A percentile compares a stretch with the other conserved stretches of the same genome.
These are phyloP conservation scores for Acromyrmex heyeri DNA, from an alignment of 1,140 invertebrate species.

Conservation along the genomic window DNA sequence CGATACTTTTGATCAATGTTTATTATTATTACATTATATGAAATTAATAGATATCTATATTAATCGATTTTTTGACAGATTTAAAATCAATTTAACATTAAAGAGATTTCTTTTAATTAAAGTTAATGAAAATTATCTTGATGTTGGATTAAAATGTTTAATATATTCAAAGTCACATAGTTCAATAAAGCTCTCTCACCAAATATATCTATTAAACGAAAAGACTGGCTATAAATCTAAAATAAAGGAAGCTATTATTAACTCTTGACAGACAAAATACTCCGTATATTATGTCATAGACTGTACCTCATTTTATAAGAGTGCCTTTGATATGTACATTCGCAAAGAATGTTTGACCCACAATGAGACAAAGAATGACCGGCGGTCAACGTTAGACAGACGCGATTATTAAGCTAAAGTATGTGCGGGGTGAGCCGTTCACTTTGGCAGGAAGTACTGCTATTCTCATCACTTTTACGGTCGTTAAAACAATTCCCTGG, in stretches of 20 bases:
- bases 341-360: constrained; percentile 51
- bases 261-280: constrained; percentile 30
- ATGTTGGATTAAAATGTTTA: neutral
- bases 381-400: constrained; percentile 54
- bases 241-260: constrained; percentile 29
- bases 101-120: no score
- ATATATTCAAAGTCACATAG: neutral
- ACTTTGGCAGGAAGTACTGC: constrained; percentile 60
- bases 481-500: constrained; percentile 60
- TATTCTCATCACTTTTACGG: constrained; percentile 58
- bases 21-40: neutral
- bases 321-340: constrained; percentile 30
- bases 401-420: constrained; percentile 64
- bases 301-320: neutral
- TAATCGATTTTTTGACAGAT: neutral
- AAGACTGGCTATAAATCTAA: constrained; percentile 3
- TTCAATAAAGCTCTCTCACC: neutral
- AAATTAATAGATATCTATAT: neutral
- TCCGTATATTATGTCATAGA: constrained; percentile 37
- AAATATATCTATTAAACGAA: neutral
- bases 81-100: neutral
- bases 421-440: constrained; percentile 56
- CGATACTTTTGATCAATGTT: neutral
- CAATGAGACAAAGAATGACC: constrained; percentile 41
- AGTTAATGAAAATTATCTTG: neutral